phyloP scores from a whole-genome alignment of 2,797 vertebrate species.

The Gallinago solitaria region DNA sequence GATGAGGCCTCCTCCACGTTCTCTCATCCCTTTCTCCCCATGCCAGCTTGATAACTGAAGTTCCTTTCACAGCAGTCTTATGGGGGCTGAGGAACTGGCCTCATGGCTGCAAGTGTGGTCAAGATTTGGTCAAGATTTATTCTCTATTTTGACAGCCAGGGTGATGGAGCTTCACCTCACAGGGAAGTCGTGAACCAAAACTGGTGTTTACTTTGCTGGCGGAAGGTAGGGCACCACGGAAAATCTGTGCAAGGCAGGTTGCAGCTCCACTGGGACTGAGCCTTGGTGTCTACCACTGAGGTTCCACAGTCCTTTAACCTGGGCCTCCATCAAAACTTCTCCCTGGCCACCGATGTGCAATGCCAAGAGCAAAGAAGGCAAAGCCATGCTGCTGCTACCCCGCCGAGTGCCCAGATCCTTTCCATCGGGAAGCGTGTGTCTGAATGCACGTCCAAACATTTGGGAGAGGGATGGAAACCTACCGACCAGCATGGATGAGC shows the following conservation, averaged over 20 bases:
- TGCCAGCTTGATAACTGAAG: background rate
- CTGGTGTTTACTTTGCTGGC: background rate
- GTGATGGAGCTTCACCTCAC: background rate
- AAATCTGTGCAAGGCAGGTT: background rate
- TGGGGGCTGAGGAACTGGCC: background rate
- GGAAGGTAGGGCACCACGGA: background rate
- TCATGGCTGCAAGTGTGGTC: fast-evolving
- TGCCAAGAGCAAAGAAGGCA: background rate
- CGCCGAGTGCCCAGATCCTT: background rate
- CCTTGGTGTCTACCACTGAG: background rate
- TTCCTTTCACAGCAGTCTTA: background rate
- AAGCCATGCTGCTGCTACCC: background rate
- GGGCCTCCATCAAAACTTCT: background rate
- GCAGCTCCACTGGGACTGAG: background rate
- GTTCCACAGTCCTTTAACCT: background rate
- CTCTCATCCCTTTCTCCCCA: background rate
- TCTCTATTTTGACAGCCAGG: background rate
- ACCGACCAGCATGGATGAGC: background rate
- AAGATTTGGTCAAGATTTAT: background rate
- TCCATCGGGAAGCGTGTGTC: fast-evolving
- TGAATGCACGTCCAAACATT: fast-evolving
- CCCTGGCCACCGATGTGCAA: no score
- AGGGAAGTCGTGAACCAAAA: background rate
- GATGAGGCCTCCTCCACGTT: fast-evolving
- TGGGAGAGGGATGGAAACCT: background rate